Evolutionary conservation across 2,113 vertebrate species (phyloP).

Genomic region (Ciconia maguari): DNA sequence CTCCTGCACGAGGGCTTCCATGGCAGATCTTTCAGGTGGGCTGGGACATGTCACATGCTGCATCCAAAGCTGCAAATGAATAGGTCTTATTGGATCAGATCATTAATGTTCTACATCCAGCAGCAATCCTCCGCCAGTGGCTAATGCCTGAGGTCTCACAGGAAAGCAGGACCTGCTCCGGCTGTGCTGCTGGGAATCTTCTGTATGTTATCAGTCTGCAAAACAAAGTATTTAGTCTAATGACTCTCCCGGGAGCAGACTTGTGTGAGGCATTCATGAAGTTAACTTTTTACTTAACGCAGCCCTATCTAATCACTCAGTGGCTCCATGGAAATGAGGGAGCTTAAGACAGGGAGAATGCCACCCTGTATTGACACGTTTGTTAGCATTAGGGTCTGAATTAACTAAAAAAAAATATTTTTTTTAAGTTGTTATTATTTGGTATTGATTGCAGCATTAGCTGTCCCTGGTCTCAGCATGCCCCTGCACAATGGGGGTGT

Average conservation of each 20-base stretch:
- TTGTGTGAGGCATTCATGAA: not conserved
- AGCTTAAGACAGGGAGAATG: not conserved
- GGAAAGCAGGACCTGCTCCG: not conserved
- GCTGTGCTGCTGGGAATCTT: not conserved
- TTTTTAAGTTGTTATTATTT: not conserved
- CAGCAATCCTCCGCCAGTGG: not conserved
- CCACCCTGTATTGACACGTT: not conserved
- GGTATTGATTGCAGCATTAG: not conserved
- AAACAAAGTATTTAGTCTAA: not conserved
- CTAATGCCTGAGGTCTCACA: not conserved
- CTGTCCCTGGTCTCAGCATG: not conserved
- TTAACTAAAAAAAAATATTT: not conserved
- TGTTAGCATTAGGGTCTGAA: not conserved
- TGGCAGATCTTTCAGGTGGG: not conserved
- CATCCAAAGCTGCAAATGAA: not conserved
- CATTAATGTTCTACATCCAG: not conserved
- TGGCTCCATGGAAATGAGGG: not conserved
- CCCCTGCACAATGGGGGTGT: not conserved
- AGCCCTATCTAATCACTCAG: not conserved
- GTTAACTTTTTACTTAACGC: not conserved
- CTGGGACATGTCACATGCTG: fast-evolving
- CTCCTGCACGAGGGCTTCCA: not conserved
- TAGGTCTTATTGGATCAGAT: not conserved
- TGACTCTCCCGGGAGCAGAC: not conserved
- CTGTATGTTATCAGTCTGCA: not conserved